These are phyloP conservation scores for Formica selysi DNA, from an alignment of 1,140 invertebrate species.

Conservation along the genomic window DNA sequence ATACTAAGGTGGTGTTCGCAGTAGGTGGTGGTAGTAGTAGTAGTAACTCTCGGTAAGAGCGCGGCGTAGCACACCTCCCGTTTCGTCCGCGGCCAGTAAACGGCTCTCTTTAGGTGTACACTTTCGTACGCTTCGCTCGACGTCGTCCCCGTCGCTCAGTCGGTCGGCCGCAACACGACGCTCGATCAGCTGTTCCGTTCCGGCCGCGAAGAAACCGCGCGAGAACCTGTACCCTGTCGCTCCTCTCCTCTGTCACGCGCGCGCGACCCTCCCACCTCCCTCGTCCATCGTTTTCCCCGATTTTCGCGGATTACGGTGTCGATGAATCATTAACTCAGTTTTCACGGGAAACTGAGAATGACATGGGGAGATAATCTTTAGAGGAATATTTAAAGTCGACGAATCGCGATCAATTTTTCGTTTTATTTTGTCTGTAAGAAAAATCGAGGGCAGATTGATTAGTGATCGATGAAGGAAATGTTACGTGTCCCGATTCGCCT, in stretches of 20 bases:
- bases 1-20: constrained; percentile 60
- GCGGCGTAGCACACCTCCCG: constrained; percentile 78
- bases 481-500: neutral
- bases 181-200: constrained; percentile 76
- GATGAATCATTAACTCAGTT: no score
- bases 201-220: constrained; percentile 15
- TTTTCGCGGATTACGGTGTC: neutral
- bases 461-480: constrained; percentile 10
- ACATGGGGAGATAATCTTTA: neutral
- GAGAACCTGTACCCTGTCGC: neutral
- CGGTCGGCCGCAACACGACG: constrained; percentile 71
- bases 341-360: no score
- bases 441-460: neutral
- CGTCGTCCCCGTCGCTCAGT: constrained; percentile 70
- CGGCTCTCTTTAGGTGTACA: constrained; percentile 65
- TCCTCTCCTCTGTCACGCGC: constrained; percentile 54
- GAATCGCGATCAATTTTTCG: no score
- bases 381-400: neutral
- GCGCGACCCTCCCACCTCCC: neutral
- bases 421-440: neutral
- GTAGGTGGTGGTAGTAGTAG: constrained; percentile 68
- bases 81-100: constrained; percentile 67
- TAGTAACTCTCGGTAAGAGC: constrained; percentile 78
- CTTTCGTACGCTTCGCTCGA: constrained; percentile 68
- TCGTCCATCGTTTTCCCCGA: neutral